Percentiles rank a stretch among this genome's conserved stretches.
These are phyloP conservation scores for Oligia latruncula DNA, from an alignment of 2,888 invertebrate species.

Conservation along the genomic window DNA sequence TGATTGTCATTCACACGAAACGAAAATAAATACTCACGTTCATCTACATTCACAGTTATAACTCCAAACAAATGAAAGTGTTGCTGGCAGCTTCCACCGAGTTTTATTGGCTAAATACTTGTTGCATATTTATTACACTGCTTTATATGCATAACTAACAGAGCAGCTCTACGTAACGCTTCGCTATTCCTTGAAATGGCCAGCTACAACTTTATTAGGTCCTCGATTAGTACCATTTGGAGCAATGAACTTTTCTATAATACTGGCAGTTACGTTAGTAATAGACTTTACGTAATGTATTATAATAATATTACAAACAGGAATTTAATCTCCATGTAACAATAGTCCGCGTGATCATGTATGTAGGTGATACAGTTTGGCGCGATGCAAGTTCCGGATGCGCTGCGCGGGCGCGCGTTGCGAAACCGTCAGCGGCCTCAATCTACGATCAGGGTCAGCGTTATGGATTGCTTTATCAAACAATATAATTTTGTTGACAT, in stretches of 20 bases:
- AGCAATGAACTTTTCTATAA: conserved; percentile 10
- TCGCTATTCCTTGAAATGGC: conserved; percentile 19
- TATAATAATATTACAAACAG: conserved; percentile 48
- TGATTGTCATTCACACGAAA: conserved; percentile 43
- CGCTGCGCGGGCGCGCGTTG: conserved; percentile 60
- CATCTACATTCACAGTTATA: conserved; percentile 35
- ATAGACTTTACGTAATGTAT: conserved; percentile 25
- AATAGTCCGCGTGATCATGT: conserved; percentile 60
- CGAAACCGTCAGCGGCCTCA: conserved; percentile 65
- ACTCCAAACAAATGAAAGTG: conserved; percentile 51
- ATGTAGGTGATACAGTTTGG: conserved; percentile 66
- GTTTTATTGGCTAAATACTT: conserved; percentile 53
- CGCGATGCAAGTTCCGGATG: conserved; percentile 66
- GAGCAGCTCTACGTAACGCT: conserved; percentile 1
- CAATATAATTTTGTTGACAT: conserved; percentile 59
- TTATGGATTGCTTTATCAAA: conserved; percentile 62
- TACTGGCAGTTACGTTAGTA: conserved; percentile 1
- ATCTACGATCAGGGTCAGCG: conserved; percentile 68
- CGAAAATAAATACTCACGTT: conserved; percentile 37
- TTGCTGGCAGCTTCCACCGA: conserved; percentile 44
- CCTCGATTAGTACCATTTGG: neutral
- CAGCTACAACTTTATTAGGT: conserved; percentile 10
- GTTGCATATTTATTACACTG: conserved; percentile 50
- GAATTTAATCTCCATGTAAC: conserved; percentile 53
- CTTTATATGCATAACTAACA: conserved; percentile 31